phyloP scores from a whole-genome alignment of 2,113 vertebrate genomes.

The Mastomys natalensis region DNA sequence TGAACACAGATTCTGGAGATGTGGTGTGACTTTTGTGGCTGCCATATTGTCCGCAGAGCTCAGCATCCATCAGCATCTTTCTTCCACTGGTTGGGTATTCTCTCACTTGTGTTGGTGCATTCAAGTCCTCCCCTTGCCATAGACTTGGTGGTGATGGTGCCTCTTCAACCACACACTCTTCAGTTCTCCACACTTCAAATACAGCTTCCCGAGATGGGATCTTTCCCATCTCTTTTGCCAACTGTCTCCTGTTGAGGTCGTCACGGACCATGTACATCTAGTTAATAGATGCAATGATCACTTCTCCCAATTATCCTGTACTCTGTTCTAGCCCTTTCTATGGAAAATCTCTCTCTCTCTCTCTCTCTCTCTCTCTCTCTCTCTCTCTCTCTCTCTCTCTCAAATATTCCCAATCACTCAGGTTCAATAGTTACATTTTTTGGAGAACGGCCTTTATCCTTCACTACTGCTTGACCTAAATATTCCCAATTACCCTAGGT shows the following conservation, averaged over 20 bases:
- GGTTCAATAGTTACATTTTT: not conserved
- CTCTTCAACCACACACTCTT: not conserved
- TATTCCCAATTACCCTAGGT: not conserved
- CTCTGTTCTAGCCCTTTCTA: not conserved
- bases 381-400: too few species aligned
- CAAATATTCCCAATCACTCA: not conserved
- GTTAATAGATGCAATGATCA: not conserved
- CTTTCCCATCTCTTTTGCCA: too few species aligned
- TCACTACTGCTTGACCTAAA: not conserved
- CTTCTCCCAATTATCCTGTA: not conserved
- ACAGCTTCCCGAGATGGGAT: not conserved
- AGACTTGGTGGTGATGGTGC: not conserved
- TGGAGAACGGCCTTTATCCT: not conserved
- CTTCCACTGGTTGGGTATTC: fast-evolving
- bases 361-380: too few species aligned
- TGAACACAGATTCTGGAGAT: not conserved
- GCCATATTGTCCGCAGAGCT: not conserved
- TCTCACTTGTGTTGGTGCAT: fast-evolving
- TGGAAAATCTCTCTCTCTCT: too few species aligned
- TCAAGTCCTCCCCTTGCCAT: not conserved
- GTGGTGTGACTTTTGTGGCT: too few species aligned
- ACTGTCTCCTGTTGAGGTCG: not conserved
- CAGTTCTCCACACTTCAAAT: fast-evolving
- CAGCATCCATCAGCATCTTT: too few species aligned
- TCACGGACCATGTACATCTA: not conserved